phyloP scores from a whole-genome alignment of 2,113 vertebrate genomes.

The Psilopogon haemacephalus region DNA sequence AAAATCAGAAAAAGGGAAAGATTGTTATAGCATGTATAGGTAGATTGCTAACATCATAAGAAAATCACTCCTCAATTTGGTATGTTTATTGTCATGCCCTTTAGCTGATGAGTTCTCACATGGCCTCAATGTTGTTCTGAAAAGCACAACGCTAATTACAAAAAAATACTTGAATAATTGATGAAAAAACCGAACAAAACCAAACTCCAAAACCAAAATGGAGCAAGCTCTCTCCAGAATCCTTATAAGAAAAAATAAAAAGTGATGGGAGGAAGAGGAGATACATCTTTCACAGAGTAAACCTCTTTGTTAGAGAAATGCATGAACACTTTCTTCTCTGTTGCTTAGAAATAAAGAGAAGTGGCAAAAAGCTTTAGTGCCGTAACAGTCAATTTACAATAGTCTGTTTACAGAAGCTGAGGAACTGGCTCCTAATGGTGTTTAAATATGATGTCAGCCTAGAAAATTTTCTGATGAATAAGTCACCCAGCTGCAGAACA shows the following conservation, averaged over 20 bases:
- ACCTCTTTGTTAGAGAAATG: not conserved
- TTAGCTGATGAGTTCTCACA: slow-evolving; percentile 1
- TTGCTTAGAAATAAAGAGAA: slow-evolving; percentile 26
- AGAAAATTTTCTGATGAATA: slow-evolving; percentile 49
- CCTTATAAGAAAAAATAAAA: not conserved
- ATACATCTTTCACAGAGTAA: not conserved
- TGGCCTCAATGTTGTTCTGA: not conserved
- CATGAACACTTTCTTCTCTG: not conserved
- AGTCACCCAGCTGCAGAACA: slow-evolving; percentile 11
- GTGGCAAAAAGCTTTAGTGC: not conserved
- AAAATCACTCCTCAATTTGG: not conserved
- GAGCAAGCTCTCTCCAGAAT: not conserved
- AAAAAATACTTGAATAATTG: not conserved
- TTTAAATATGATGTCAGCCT: slow-evolving; percentile 12
- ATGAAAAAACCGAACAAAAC: not conserved
- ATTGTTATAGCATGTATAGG: slow-evolving; percentile 5
- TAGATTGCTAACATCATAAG: not conserved
- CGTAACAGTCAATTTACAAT: not conserved
- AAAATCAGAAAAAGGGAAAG: not conserved
- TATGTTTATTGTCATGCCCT: not conserved
- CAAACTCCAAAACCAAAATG: not conserved
- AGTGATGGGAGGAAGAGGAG: not conserved
- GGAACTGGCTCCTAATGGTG: not conserved
- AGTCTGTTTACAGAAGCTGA: slow-evolving; percentile 15
- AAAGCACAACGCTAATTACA: not conserved